Conservation (phyloP, 2,797 vertebrate species). For the Urosaurus nigricauda region DNA sequence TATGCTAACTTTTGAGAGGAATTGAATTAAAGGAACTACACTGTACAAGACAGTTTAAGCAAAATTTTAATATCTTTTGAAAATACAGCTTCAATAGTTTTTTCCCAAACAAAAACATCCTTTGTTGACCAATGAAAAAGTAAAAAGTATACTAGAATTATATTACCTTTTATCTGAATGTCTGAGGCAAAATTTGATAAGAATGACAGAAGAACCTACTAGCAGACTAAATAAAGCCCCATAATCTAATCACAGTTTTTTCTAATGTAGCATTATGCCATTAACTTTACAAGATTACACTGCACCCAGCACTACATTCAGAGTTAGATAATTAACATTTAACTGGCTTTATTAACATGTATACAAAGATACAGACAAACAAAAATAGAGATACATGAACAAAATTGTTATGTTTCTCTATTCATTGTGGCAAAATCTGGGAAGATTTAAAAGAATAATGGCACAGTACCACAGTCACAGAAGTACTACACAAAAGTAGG, state of each 20-base stretch:
- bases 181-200: conserved; percentile 73
- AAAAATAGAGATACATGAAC: conserved; percentile 29
- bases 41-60: conserved; percentile 24
- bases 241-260: conserved; percentile 68
- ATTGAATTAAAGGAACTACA: not conserved
- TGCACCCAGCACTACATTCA: conserved; percentile 66
- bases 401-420: conserved; percentile 42
- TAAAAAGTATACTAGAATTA: conserved; percentile 49
- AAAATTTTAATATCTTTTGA: conserved; percentile 33
- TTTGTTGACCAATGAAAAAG: conserved; percentile 51
- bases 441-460: conserved; percentile 34
- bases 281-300: conserved; percentile 72
- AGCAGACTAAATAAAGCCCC: conserved; percentile 43
- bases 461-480: conserved; percentile 24
- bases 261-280: conserved; percentile 70
- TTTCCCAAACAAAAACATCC: not conserved
- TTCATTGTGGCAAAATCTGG: conserved; percentile 24
- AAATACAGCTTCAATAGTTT: conserved; percentile 34
- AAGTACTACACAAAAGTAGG: conserved; percentile 26
- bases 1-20: not conserved
- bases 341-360: conserved; percentile 42
- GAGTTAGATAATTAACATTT: conserved; percentile 58
- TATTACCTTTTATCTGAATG: conserved; percentile 62
- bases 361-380: conserved; percentile 29
- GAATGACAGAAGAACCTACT: conserved; percentile 65